A percentile compares a stretch with the other conserved stretches of the same genome.
phyloP scores from a whole-genome alignment of 1,140 invertebrate genomes.

The Cataglyphis hispanica region DNA sequence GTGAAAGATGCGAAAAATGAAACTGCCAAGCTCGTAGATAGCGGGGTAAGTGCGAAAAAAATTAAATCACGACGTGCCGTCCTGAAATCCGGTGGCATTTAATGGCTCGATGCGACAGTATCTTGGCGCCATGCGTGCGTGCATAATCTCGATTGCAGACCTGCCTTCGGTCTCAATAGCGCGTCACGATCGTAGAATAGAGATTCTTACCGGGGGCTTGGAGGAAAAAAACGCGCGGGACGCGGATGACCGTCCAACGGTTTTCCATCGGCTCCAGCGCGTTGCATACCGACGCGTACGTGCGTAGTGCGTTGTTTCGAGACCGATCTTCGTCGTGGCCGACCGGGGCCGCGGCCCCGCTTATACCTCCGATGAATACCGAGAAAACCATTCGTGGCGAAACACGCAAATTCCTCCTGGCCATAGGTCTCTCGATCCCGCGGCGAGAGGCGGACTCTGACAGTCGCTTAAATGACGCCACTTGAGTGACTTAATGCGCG shows the following conservation, averaged over 20 bases:
- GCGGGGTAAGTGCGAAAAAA: not conserved
- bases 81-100: not conserved
- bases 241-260: constrained; percentile 31
- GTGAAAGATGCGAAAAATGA: not conserved
- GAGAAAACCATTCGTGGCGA: constrained; percentile 60
- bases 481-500: constrained; percentile 32
- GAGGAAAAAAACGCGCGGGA: constrained; percentile 55
- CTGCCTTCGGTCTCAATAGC: constrained; percentile 35
- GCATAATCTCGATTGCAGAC: constrained; percentile 38
- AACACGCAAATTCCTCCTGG: constrained; percentile 53
- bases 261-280: constrained; percentile 57
- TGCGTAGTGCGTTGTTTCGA: constrained; percentile 58
- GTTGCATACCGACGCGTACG: constrained; percentile 66
- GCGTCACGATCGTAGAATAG: constrained; percentile 63
- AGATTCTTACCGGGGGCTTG: constrained; percentile 67
- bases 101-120: constrained; percentile 25
- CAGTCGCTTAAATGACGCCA: constrained; percentile 23
- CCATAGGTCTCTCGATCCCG: constrained; percentile 2
- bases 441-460: constrained; percentile 12
- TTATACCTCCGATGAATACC: constrained; percentile 51
- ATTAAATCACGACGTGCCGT: not conserved
- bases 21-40: not conserved
- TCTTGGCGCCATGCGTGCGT: constrained; percentile 65
- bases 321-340: constrained; percentile 63
- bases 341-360: constrained; percentile 5